phyloP scores from a whole-genome alignment of 1,140 invertebrate species.

The Pentalonia nigronervosa region DNA sequence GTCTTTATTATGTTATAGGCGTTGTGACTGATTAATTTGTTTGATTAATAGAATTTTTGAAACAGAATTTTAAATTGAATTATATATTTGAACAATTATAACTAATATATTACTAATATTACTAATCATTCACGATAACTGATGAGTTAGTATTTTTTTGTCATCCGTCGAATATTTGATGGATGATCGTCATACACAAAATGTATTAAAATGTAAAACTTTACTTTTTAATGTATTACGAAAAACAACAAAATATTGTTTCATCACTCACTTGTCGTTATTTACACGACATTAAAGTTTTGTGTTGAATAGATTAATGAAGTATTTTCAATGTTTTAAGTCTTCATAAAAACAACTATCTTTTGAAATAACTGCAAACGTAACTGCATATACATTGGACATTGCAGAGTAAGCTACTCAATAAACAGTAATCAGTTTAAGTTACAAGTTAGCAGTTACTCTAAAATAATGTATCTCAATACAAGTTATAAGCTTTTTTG shows the following conservation, averaged over 20 bases:
- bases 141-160: neutral
- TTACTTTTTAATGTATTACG: neutral
- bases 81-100: neutral
- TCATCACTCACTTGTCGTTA: slow-evolving; percentile 22
- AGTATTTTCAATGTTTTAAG: neutral
- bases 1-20: neutral
- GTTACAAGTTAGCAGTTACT: neutral
- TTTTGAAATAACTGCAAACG: neutral
- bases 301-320: neutral
- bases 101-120: neutral
- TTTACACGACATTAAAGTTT: neutral
- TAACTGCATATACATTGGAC: neutral
- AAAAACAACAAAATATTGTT: neutral
- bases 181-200: neutral
- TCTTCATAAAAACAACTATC: neutral
- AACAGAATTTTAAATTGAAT: neutral
- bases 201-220: slow-evolving; percentile 6
- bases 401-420: neutral
- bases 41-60: neutral
- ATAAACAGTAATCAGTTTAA: too few relatives aligned
- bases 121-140: neutral
- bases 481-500: neutral
- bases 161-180: neutral
- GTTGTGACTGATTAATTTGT: neutral
- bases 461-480: neutral